Evolutionary conservation across 1,140 invertebrate species (phyloP), one percentile per base, ranked within the genome.

Genomic region (Bactericera cockerelli): DNA sequence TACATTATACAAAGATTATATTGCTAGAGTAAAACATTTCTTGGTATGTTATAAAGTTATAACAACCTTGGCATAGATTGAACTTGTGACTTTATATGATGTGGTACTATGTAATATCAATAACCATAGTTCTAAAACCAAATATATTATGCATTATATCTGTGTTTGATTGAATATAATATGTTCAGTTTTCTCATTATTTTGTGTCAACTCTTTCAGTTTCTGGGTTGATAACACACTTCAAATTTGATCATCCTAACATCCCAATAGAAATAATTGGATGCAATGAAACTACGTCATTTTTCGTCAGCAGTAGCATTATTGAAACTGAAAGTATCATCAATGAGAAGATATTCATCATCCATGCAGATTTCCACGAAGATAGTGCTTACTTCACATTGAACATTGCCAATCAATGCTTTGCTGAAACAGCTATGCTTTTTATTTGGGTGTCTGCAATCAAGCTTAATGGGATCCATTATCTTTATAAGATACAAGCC

Each of bases 401-500:
- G 22, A 49, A 49, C n/a, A 22, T 49, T 10, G n/a, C 42, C n/a
- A 49, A 22, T 4, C n/a, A 49, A 49, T 16, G 42, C n/a, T 16
- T 49, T 49, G 42, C n/a, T n/a, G 42, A 49, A 8, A 19, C 22
- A 16, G 22, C 6, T 49, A 19, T 49, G 42, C n/a, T 49, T 49
- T 49, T 49, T 4, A 49, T 49, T 49, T 49, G 42, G 42, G 42
- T 49, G n/a, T 49, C 42, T n/a, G 42, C 6, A 49, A 49, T 49
- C 42, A 49, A 49, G 22, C 19, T 22, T 4, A 49, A 49, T 22
- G 3, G 3, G n/a, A 22, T 19, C 22, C n/a, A 49, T 6, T 49
- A 49, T 49, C 22, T 49, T 4, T 49, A 49, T n/a, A 22, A 19
- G 8, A 16, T 49, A 4, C n/a, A 49, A 49, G 42, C 42, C 4